Conservation (phyloP, 2,113 vertebrate species). For the Tichodroma muraria region DNA sequence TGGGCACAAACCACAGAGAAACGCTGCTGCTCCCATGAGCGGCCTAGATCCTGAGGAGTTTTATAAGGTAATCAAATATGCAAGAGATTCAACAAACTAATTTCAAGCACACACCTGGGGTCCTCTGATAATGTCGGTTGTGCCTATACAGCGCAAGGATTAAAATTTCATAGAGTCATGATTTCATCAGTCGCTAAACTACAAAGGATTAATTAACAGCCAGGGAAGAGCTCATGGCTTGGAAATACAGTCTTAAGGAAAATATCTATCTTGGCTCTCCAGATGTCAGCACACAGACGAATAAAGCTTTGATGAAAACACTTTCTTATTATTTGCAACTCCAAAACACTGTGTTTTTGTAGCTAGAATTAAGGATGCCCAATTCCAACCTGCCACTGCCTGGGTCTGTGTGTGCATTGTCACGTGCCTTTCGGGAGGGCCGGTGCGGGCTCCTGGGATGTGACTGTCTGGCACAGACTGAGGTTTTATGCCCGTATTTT, state of each 20-base stretch:
- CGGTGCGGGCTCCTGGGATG: rapidly evolving
- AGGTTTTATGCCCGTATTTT: rapidly evolving
- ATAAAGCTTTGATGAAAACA: slow-evolving; percentile 60
- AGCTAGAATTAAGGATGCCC: background rate
- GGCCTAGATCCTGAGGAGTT: slow-evolving; percentile 10
- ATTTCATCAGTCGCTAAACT: slow-evolving; percentile 76
- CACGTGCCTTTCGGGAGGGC: background rate
- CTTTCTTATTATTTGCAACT: slow-evolving; percentile 5
- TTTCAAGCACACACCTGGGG: slow-evolving; percentile 80
- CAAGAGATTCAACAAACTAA: slow-evolving; percentile 77
- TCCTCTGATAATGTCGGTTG: slow-evolving; percentile 71
- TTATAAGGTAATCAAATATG: slow-evolving; percentile 80
- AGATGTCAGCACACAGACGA: slow-evolving; percentile 54
- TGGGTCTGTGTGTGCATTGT: rapidly evolving
- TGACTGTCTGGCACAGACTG: rapidly evolving
- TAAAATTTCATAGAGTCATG: slow-evolving; percentile 72
- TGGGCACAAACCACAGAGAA: background rate
- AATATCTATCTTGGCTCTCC: slow-evolving; percentile 70
- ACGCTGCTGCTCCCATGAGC: background rate
- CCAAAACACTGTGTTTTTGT: slow-evolving; percentile 4
- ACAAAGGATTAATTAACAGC: slow-evolving; percentile 92
- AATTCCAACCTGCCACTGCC: background rate
- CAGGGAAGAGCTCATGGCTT: slow-evolving; percentile 53
- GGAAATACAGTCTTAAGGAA: slow-evolving; percentile 60
- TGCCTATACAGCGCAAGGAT: slow-evolving; percentile 49